phyloP scores from a whole-genome alignment of 1,140 invertebrate species.

The Medauroidea extradentata region DNA sequence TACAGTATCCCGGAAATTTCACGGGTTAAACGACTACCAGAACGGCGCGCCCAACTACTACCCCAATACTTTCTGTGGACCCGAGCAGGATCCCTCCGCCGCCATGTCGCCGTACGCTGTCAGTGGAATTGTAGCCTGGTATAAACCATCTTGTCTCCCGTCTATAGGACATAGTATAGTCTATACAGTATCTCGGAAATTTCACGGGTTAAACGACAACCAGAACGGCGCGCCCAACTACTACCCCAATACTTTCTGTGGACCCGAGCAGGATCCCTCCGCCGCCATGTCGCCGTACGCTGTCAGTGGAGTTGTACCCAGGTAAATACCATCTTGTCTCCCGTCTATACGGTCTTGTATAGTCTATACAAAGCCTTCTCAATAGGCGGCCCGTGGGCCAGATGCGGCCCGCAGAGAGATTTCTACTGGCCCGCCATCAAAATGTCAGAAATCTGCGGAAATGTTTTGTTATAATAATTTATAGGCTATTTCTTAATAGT shows the following conservation, averaged over 20 bases:
- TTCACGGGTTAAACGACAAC: slow-evolving; percentile 35
- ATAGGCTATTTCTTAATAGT: too few relatives aligned
- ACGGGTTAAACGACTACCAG: slow-evolving; percentile 15
- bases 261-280: slow-evolving; percentile 36
- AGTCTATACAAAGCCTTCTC: too few relatives aligned
- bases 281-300: slow-evolving; percentile 18
- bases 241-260: slow-evolving; percentile 60
- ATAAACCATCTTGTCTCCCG: too few relatives aligned
- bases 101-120: slow-evolving; percentile 21
- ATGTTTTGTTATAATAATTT: too few relatives aligned
- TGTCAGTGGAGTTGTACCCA: slow-evolving; percentile 43
- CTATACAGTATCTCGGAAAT: too few relatives aligned
- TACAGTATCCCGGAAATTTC: too few relatives aligned
- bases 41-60: slow-evolving; percentile 58
- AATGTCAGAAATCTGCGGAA: too few relatives aligned
- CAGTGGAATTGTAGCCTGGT: slow-evolving; percentile 45
- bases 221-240: slow-evolving; percentile 56
- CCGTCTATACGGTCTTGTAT: too few relatives aligned
- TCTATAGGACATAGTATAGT: too few relatives aligned
- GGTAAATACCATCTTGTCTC: slow-evolving; percentile 30
- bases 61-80: slow-evolving; percentile 59
- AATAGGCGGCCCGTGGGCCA: too few relatives aligned
- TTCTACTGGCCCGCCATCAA: too few relatives aligned
- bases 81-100: slow-evolving; percentile 27
- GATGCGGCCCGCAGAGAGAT: too few relatives aligned